Evolutionary conservation across 2,113 vertebrate species (phyloP).

Genomic region (Pongo abelii): DNA sequence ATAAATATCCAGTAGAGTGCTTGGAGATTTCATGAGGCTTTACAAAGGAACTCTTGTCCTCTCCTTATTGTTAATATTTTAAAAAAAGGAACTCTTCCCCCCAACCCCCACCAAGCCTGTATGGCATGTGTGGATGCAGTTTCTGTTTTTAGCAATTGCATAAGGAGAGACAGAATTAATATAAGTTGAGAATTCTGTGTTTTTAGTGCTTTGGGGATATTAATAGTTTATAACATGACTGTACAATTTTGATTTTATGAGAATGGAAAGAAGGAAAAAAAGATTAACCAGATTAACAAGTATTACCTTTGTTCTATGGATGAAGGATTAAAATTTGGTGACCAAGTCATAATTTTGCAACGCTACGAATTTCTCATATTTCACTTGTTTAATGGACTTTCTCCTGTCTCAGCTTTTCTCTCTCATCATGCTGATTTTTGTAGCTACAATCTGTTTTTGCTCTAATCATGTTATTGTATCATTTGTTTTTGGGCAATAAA

Average conservation of each 20-base stretch:
- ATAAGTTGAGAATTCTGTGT: background rate
- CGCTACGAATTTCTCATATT: background rate
- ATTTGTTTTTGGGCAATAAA: slow-evolving; percentile 22
- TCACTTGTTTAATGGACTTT: background rate
- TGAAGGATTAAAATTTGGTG: slow-evolving; percentile 21
- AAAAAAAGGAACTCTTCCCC: background rate
- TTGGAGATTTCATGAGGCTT: slow-evolving; percentile 28
- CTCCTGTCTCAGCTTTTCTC: background rate
- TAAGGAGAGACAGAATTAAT: background rate
- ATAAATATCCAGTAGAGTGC: slow-evolving; percentile 23
- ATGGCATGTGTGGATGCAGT: background rate
- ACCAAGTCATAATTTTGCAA: slow-evolving; percentile 10
- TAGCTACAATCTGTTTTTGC: background rate
- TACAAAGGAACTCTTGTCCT: background rate
- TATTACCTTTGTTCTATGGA: background rate
- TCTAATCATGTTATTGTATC: background rate
- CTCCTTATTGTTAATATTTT: background rate
- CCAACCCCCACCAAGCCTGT: background rate
- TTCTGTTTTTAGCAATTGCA: background rate
- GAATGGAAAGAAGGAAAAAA: slow-evolving; percentile 21
- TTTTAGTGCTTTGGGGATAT: background rate
- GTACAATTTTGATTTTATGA: slow-evolving; percentile 23
- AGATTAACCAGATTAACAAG: background rate
- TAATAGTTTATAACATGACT: background rate
- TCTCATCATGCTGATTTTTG: background rate